These are phyloP conservation scores for Cromileptes altivelis DNA, from an alignment of 2,113 vertebrate genomes.

Conservation along the genomic window DNA sequence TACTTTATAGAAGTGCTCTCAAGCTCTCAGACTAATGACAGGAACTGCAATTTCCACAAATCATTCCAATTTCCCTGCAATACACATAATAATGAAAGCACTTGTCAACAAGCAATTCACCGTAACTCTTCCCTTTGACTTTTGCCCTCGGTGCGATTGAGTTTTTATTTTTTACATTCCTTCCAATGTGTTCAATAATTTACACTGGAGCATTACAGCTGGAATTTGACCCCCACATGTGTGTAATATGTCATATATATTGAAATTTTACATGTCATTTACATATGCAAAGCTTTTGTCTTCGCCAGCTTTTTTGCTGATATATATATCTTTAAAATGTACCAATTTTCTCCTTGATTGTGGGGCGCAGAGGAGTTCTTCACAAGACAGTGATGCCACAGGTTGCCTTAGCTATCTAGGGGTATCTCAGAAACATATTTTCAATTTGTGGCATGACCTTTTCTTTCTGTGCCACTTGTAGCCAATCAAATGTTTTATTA, in stretches of 20 bases:
- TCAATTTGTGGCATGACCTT: too few species aligned
- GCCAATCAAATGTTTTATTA: too few species aligned
- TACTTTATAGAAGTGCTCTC: conserved; percentile 26
- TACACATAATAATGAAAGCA: conserved; percentile 23
- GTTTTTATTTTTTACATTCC: neutral
- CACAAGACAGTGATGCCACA: too few species aligned
- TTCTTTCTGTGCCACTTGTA: too few species aligned
- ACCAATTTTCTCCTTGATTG: too few species aligned
- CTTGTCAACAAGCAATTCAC: conserved; percentile 32
- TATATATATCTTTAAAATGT: neutral
- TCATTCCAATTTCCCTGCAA: conserved; percentile 39
- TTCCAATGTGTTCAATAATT: neutral
- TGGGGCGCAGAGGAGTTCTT: too few species aligned
- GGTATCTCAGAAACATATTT: too few species aligned
- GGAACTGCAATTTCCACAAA: conserved; percentile 45
- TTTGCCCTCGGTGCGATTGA: conserved; percentile 7
- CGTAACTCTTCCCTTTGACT: conserved; percentile 9
- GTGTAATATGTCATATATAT: neutral
- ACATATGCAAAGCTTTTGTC: neutral
- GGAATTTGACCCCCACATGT: neutral
- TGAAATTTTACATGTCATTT: neutral
- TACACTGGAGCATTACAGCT: neutral
- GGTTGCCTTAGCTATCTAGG: too few species aligned
- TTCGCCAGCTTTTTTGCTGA: neutral
- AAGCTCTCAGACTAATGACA: conserved; percentile 40